Evolutionary conservation across 2,113 vertebrate genomes (phyloP).

Genomic region (Rynchops niger): DNA sequence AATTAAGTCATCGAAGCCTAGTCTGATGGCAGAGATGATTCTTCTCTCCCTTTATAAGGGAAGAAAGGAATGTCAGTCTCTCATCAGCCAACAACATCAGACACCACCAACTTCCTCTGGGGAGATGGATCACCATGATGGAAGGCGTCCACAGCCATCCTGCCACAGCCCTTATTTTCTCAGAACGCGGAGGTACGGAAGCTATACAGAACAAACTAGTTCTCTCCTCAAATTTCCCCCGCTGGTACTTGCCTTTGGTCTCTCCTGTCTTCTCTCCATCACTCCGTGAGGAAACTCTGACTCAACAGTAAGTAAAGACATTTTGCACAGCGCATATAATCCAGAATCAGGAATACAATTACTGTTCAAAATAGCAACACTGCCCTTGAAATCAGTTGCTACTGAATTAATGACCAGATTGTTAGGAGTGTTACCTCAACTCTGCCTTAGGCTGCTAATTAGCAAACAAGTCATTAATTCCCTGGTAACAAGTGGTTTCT

Average conservation of each 20-base stretch:
- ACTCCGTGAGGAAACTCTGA: background rate
- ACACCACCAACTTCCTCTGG: background rate
- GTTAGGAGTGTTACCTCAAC: constrained; percentile 39
- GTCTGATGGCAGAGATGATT: background rate
- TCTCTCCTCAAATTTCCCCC: background rate
- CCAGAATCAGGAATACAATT: constrained; percentile 36
- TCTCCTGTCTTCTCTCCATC: background rate
- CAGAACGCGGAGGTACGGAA: background rate
- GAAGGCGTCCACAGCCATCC: background rate
- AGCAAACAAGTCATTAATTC: constrained; percentile 72
- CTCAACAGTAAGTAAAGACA: background rate
- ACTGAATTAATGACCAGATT: constrained; percentile 66
- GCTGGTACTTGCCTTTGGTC: background rate
- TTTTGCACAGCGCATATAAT: background rate
- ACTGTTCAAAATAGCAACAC: constrained; percentile 59
- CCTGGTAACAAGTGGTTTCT: constrained; percentile 63
- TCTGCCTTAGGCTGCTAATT: constrained; percentile 66
- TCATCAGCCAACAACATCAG: background rate
- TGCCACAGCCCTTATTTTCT: background rate
- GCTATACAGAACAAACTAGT: background rate
- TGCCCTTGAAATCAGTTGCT: constrained; percentile 59
- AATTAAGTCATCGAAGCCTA: background rate
- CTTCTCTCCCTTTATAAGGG: background rate
- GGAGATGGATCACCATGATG: background rate
- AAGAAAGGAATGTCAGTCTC: background rate